These are phyloP conservation scores for Lasioglossum figueresi DNA, from an alignment of 2,888 invertebrate genomes.

Conservation along the genomic window DNA sequence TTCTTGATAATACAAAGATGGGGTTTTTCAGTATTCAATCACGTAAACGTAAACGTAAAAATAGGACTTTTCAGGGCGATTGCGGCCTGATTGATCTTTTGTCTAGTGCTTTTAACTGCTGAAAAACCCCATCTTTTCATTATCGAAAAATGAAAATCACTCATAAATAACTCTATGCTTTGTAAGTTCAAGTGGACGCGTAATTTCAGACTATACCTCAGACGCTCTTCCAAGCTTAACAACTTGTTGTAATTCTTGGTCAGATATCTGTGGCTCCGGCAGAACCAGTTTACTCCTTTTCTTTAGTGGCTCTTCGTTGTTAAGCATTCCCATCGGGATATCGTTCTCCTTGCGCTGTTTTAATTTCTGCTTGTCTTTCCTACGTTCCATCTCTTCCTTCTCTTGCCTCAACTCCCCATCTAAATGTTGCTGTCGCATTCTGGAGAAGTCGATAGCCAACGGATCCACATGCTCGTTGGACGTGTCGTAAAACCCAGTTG, in stretches of 20 bases:
- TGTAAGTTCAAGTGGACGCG: not conserved
- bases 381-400: conserved; percentile 96
- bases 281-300: conserved; percentile 98
- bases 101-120: no score
- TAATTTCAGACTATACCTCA: conserved; percentile 84
- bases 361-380: conserved; percentile 97
- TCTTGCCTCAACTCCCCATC: conserved; percentile 96
- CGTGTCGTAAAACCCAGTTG: conserved; percentile 97
- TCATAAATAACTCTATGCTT: not conserved
- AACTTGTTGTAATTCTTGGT: conserved; percentile 95
- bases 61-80: no score
- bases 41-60: no score
- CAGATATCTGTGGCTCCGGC: conserved; percentile 98
- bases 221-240: conserved; percentile 96
- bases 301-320: conserved; percentile 94
- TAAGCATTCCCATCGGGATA: conserved; percentile 94
- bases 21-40: no score
- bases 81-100: no score
- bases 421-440: conserved; percentile 95
- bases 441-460: conserved; percentile 94
- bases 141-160: no score
- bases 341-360: conserved; percentile 98
- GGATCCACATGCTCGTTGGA: conserved; percentile 95
- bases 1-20: no score
- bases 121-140: no score